A percentile compares a stretch with the other conserved stretches of the same genome.
These are phyloP conservation scores for Limnephilus rhombicus DNA, from an alignment of 2,888 invertebrate species.

Conservation along the genomic window DNA sequence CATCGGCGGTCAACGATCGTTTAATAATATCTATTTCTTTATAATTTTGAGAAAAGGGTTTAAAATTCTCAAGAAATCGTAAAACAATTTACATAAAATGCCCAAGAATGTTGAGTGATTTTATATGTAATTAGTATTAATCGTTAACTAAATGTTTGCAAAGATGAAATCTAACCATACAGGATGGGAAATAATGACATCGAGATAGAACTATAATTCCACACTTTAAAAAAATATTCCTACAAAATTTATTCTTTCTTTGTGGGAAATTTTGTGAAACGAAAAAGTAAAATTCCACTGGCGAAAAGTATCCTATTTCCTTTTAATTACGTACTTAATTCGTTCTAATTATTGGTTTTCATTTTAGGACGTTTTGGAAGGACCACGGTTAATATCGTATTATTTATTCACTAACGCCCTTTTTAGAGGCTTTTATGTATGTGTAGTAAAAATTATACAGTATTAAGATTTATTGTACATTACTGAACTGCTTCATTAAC, in stretches of 20 bases:
- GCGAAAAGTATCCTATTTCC: not conserved
- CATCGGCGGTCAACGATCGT: not conserved
- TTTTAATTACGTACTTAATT: not conserved
- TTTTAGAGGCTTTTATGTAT: no score
- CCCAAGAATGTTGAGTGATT: not conserved
- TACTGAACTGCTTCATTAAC: no score
- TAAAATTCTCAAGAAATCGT: not conserved
- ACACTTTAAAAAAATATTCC: no score
- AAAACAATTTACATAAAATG: no score
- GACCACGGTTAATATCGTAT: not conserved
- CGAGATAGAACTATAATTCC: not conserved
- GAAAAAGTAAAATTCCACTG: not conserved
- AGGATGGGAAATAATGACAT: not conserved
- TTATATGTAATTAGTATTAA: not conserved
- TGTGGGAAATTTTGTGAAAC: not conserved
- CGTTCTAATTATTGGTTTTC: not conserved
- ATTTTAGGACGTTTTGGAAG: not conserved
- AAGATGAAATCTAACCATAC: not conserved
- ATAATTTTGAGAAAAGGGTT: no score
- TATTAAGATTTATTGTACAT: no score
- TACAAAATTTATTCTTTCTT: no score
- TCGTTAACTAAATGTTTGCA: not conserved
- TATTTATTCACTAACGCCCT: no score
- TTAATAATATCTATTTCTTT: not conserved
- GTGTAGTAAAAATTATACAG: no score